Percentiles rank a stretch among this genome's conserved stretches.
These are phyloP conservation scores for Saguinus midas DNA, from an alignment of 2,113 vertebrate genomes.

Conservation along the genomic window DNA sequence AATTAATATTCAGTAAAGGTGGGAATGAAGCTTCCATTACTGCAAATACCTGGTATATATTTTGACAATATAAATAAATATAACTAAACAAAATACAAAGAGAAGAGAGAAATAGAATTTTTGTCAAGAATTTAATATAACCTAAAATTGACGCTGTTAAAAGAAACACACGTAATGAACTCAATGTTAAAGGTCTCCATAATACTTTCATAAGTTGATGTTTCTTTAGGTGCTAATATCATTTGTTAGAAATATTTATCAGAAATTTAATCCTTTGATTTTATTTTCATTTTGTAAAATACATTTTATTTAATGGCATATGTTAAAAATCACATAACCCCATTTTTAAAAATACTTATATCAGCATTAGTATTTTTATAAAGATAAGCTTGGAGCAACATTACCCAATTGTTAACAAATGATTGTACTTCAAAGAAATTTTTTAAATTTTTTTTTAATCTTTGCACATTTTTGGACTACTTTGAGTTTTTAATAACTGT, in stretches of 20 bases:
- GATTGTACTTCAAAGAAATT: neutral
- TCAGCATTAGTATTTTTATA: slow-evolving; percentile 9
- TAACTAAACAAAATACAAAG: neutral
- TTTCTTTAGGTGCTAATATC: neutral
- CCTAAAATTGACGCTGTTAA: neutral
- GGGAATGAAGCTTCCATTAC: neutral
- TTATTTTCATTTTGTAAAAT: neutral
- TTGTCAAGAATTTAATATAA: neutral
- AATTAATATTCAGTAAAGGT: neutral
- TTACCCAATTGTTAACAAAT: neutral
- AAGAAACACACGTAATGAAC: neutral
- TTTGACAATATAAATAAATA: neutral
- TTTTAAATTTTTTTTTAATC: neutral
- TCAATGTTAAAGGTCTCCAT: neutral
- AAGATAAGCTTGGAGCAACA: neutral
- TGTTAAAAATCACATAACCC: neutral
- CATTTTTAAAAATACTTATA: neutral
- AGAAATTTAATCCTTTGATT: neutral
- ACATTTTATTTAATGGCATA: neutral
- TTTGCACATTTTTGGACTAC: neutral
- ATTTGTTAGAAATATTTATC: neutral
- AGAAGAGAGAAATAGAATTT: neutral
- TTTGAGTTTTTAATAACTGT: neutral
- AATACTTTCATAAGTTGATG: neutral
- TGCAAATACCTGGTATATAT: neutral